A percentile compares a stretch with the other conserved stretches of the same genome.
These are phyloP conservation scores for Lacerta agilis DNA, from an alignment of 2,797 vertebrate species.

Conservation along the genomic window DNA sequence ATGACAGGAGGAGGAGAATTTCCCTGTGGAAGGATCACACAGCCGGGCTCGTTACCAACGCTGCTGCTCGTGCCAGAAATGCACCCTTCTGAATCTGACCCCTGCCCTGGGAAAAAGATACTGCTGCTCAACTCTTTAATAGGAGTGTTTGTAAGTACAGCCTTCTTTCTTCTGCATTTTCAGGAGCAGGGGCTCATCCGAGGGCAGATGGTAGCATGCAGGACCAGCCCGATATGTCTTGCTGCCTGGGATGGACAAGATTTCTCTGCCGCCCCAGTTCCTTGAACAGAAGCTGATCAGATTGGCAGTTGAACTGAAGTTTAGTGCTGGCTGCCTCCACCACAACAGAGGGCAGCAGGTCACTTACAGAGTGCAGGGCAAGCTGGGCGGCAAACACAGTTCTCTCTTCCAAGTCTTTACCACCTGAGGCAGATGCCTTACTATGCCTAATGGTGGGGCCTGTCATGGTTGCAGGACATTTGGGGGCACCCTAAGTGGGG, in stretches of 20 bases:
- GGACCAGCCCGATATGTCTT: too few relatives aligned
- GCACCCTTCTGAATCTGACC: slow-evolving; percentile 24
- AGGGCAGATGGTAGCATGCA: neutral
- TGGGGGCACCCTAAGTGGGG: neutral
- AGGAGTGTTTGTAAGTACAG: slow-evolving; percentile 64
- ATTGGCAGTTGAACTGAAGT: too few relatives aligned
- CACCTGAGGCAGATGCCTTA: neutral
- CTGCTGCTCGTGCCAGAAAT: slow-evolving; percentile 48
- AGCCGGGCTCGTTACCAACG: slow-evolving; percentile 5
- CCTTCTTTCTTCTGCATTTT: neutral
- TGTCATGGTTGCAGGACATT: neutral
- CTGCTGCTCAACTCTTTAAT: slow-evolving; percentile 64
- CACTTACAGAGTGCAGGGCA: too few relatives aligned
- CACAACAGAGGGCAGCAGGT: too few relatives aligned
- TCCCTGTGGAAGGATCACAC: neutral
- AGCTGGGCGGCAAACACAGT: too few relatives aligned
- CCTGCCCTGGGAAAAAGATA: slow-evolving; percentile 55
- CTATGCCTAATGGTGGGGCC: too few relatives aligned
- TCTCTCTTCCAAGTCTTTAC: too few relatives aligned
- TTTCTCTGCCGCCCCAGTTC: too few relatives aligned
- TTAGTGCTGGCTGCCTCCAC: too few relatives aligned
- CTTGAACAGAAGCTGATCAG: too few relatives aligned
- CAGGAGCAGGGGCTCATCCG: neutral
- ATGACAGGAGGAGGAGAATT: slow-evolving; percentile 42
- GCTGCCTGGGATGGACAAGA: too few relatives aligned